Evolutionary conservation across 2,113 vertebrate species (phyloP), one percentile per base, ranked within the genome.

Genomic region (Plectropomus leopardus): DNA sequence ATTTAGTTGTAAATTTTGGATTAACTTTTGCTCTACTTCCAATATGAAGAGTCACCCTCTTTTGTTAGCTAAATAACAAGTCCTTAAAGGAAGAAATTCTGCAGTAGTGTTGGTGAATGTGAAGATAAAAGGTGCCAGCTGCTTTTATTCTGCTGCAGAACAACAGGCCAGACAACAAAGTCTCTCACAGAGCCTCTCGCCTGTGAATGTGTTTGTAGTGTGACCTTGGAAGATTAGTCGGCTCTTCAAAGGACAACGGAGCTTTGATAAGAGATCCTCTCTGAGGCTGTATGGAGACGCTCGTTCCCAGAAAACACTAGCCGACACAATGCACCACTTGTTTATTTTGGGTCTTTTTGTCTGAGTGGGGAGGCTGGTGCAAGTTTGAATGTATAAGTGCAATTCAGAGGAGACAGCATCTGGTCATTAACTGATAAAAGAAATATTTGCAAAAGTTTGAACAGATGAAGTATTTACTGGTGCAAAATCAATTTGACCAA

Each of bases 161-260:
- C 44, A 69, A 40, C 44, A 34, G 10, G 32, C n/a, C 71, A 76
- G 51, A 83, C 53, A 24, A 21, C 44, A 51, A 73, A 78, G 67
- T 51, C 59, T 59, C 44, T 65, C 63, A 4, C 61, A 76, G 47
- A 63, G 61, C 54, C 45, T 55, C 40, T 17, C 14, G 15, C n/a
- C 60, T 42, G 4, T 47, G 47, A 34, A 16, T 48, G 23, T 24
- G 17, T 19, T 24, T 84, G 8, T 72, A 77, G 80, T 71, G 86
- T 50, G 68, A 76, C 78, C 59, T 71, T 87, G 65, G 24, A 45
- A 68, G 57, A 69, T 70, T 36, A 73, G 59, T 36, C 11, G 23
- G 45, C 60, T 44, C 61, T 77, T 82, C 74, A 83, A 78, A 86
- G n/a, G 69, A 90, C 88, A 88, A 66, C 15, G 3, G 34, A 78